These are phyloP conservation scores for Pitta sordida DNA, from an alignment of 2,113 vertebrate species.

Conservation along the genomic window DNA sequence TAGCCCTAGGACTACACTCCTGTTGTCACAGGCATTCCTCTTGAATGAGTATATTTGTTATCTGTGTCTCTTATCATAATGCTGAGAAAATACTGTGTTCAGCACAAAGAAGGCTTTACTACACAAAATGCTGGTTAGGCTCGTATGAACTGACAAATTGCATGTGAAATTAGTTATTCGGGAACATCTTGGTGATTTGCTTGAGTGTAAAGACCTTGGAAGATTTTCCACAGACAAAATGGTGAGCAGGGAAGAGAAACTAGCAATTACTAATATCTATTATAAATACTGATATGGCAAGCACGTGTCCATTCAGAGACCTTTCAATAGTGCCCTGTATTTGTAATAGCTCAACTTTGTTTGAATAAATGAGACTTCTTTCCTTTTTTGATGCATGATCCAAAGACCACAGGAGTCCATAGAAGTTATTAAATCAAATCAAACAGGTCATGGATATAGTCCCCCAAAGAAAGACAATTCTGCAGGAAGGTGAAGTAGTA, in stretches of 20 bases:
- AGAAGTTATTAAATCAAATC: background rate
- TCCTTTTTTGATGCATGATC: background rate
- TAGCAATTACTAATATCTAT: background rate
- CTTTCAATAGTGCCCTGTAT: background rate
- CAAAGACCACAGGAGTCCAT: background rate
- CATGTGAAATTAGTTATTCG: background rate
- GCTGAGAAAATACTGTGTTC: background rate
- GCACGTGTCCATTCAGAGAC: background rate
- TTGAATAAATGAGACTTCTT: background rate
- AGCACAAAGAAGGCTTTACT: background rate
- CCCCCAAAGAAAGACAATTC: background rate
- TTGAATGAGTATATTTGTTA: conserved; percentile 2
- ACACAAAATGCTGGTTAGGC: background rate
- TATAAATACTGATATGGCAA: background rate
- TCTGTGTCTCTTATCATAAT: conserved; percentile 3
- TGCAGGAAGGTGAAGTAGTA: background rate
- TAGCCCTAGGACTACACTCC: background rate
- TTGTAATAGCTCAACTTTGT: background rate
- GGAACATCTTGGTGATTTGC: background rate
- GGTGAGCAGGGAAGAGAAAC: background rate
- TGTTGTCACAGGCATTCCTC: conserved; percentile 28
- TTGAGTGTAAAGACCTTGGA: background rate
- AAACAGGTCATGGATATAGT: background rate
- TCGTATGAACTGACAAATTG: background rate
- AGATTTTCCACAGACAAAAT: background rate